These are phyloP conservation scores for Ashinkailepas kermadecensis DNA, from an alignment of 2,888 invertebrate species.

Conservation along the genomic window DNA sequence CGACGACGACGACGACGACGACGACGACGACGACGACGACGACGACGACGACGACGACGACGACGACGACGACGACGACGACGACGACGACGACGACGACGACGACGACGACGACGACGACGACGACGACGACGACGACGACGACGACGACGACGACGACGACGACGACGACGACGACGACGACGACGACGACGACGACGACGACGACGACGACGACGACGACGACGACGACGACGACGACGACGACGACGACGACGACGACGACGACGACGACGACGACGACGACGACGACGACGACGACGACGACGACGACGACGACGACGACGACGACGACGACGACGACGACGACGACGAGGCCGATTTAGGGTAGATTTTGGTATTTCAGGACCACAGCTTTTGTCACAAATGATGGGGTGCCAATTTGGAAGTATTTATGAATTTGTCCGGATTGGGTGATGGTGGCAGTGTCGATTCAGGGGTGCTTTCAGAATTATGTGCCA, in stretches of 20 bases:
- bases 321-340: conserved; percentile 14
- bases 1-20: conserved; percentile 14
- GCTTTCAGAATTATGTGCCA: too few relatives aligned
- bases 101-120: conserved; percentile 14
- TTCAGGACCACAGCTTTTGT: too few relatives aligned
- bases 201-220: conserved; percentile 14
- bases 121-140: conserved; percentile 14
- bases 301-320: conserved; percentile 14
- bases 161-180: conserved; percentile 14
- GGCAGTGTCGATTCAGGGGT: too few relatives aligned
- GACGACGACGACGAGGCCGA: background rate
- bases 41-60: conserved; percentile 14
- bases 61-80: conserved; percentile 14
- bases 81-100: conserved; percentile 14
- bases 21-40: conserved; percentile 14
- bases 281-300: conserved; percentile 14
- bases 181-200: conserved; percentile 14
- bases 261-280: too few relatives aligned
- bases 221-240: conserved; percentile 10
- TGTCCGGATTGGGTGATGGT: too few relatives aligned
- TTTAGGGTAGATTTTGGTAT: too few relatives aligned
- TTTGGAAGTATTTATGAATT: too few relatives aligned
- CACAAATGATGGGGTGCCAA: too few relatives aligned
- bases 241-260: conserved; percentile 14
- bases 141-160: conserved; percentile 14